Conservation (phyloP, 2,888 invertebrate genomes). For the Tuta absoluta region DNA sequence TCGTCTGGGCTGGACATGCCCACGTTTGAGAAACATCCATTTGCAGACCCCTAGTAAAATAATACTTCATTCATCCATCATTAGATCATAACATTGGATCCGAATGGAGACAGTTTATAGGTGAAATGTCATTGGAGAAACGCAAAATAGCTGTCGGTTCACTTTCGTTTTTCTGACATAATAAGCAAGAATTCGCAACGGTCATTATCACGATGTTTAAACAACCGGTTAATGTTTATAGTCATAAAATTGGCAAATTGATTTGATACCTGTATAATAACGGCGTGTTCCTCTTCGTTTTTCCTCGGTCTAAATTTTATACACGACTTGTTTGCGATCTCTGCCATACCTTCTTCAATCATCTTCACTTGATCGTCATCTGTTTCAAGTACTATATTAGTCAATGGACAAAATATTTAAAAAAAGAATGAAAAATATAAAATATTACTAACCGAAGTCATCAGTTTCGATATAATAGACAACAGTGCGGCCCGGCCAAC, state of each 20-base stretch:
- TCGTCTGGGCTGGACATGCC: constrained; percentile 54
- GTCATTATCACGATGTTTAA: background rate
- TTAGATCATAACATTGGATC: background rate
- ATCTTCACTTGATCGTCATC: constrained; percentile 63
- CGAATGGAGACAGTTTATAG: background rate
- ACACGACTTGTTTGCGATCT: constrained; percentile 71
- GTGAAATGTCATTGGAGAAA: constrained; percentile 14
- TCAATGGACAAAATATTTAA: background rate
- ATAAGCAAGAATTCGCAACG: background rate
- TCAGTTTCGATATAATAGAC: constrained; percentile 66
- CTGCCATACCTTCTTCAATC: constrained; percentile 67
- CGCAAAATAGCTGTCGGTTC: constrained; percentile 34
- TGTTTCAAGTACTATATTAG: constrained; percentile 35
- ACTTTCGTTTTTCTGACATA: constrained; percentile 35
- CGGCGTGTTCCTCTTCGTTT: constrained; percentile 60
- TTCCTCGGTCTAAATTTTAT: constrained; percentile 56
- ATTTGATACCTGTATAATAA: constrained; percentile 57
- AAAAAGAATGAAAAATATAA: background rate
- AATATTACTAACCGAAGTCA: constrained; percentile 67
- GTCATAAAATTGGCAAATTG: background rate
- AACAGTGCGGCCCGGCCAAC: constrained; percentile 74
- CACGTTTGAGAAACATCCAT: constrained; percentile 76
- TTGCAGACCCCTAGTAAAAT: constrained; percentile 84
- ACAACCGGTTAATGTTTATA: constrained; percentile 1
- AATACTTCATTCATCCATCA: background rate